These are phyloP conservation scores for Miltochrista miniata DNA, from an alignment of 2,888 invertebrate genomes.

Conservation along the genomic window DNA sequence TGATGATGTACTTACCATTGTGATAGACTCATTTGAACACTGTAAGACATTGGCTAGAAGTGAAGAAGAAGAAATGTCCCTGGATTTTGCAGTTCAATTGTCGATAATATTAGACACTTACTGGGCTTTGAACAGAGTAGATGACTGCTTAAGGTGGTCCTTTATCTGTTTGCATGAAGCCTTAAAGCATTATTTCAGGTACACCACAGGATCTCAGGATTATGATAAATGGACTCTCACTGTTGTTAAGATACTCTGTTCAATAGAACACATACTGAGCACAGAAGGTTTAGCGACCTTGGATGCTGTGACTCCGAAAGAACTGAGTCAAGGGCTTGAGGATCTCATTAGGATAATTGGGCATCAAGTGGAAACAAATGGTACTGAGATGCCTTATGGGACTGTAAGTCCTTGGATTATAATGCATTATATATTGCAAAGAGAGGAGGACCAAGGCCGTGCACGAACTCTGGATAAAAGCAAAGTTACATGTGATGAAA, in stretches of 20 bases:
- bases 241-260: conserved; percentile 72
- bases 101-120: conserved; percentile 86
- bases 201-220: conserved; percentile 68
- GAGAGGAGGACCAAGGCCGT: conserved; percentile 88
- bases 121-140: conserved; percentile 84
- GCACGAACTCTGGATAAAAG: conserved; percentile 73
- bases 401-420: conserved; percentile 92
- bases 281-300: conserved; percentile 73
- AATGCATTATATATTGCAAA: conserved; percentile 90
- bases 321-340: conserved; percentile 87
- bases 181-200: conserved; percentile 84
- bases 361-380: conserved; percentile 90
- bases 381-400: conserved; percentile 86
- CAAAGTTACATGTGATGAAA: conserved; percentile 78
- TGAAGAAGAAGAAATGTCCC: conserved; percentile 72
- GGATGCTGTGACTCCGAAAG: conserved; percentile 83
- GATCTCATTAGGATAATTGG: conserved; percentile 90
- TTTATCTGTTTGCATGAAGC: conserved; percentile 90
- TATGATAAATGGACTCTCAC: conserved; percentile 75
- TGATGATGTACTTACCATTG: conserved; percentile 85
- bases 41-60: conserved; percentile 69
- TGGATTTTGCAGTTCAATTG: conserved; percentile 83
- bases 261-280: conserved; percentile 73
- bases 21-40: conserved; percentile 87
- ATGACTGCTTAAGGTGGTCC: conserved; percentile 90